Evolutionary conservation across 2,888 invertebrate species (phyloP).

Genomic region (Dioctria linearis): DNA sequence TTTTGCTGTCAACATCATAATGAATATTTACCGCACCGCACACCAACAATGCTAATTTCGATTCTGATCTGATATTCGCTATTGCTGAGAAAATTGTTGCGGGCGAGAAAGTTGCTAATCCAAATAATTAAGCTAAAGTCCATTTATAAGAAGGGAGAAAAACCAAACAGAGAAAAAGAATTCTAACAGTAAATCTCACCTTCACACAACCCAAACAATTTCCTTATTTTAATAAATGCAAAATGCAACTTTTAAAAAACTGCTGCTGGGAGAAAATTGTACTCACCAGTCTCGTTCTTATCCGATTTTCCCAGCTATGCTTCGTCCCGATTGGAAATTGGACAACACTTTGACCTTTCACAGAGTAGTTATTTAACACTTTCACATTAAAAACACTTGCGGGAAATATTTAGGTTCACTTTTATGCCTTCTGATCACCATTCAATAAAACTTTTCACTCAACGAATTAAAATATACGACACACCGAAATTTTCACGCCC

Average conservation of each 20-base stretch:
- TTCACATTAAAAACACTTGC: constrained; percentile 16
- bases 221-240: no score
- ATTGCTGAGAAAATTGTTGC: background rate
- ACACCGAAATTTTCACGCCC: constrained; percentile 55
- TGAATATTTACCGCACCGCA: background rate
- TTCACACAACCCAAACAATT: no score
- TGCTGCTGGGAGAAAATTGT: background rate
- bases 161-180: background rate
- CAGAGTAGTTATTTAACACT: constrained; percentile 26
- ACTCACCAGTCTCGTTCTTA: constrained; percentile 21
- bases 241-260: no score
- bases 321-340: background rate
- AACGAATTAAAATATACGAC: constrained; percentile 10
- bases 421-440: constrained; percentile 11
- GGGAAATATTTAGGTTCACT: constrained; percentile 3
- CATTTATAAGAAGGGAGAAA: constrained; percentile 20
- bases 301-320: constrained; percentile 25
- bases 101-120: background rate
- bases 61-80: background rate
- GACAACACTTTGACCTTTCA: constrained; percentile 41
- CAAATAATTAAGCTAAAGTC: background rate
- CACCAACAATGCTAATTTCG: background rate
- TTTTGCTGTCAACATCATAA: background rate
- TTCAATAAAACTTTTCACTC: constrained; percentile 26
- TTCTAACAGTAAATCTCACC: no score